phyloP scores from a whole-genome alignment of 2,888 invertebrate genomes.

The Troides oblongomaculatus region DNA sequence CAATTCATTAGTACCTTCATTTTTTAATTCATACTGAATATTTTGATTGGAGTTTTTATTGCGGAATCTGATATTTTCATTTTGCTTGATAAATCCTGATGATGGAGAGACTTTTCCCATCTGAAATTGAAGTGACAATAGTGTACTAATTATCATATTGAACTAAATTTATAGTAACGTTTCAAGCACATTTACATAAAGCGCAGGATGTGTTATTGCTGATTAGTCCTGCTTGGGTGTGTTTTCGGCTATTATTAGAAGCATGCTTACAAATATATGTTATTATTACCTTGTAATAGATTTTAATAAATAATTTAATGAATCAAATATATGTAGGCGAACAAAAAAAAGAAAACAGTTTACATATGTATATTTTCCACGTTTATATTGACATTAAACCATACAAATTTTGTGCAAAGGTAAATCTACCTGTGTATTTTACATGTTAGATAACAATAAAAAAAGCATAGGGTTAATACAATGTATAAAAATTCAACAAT shows the following conservation, averaged over 20 bases:
- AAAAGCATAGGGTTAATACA: slow-evolving; percentile 2
- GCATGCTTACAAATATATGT: slow-evolving; percentile 20
- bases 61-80: neutral
- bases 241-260: neutral
- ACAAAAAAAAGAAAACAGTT: slow-evolving; percentile 8
- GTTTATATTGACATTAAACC: neutral
- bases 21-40: slow-evolving; percentile 49
- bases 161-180: neutral
- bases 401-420: neutral
- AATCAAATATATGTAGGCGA: slow-evolving; percentile 1
- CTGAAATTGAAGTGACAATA: slow-evolving; percentile 15
- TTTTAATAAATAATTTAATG: neutral
- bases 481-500: neutral
- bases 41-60: slow-evolving; percentile 34
- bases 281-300: slow-evolving; percentile 19
- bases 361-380: slow-evolving; percentile 7
- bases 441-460: neutral
- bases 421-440: neutral
- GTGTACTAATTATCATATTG: neutral
- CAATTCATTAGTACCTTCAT: slow-evolving; percentile 55
- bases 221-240: neutral
- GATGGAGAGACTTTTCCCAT: neutral
- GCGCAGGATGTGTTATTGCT: neutral
- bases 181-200: neutral
- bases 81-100: neutral